Percentiles rank a stretch among this genome's conserved stretches.
These are phyloP conservation scores for Protaetia brevitarsis DNA, from an alignment of 1,140 invertebrate genomes.

Conservation along the genomic window DNA sequence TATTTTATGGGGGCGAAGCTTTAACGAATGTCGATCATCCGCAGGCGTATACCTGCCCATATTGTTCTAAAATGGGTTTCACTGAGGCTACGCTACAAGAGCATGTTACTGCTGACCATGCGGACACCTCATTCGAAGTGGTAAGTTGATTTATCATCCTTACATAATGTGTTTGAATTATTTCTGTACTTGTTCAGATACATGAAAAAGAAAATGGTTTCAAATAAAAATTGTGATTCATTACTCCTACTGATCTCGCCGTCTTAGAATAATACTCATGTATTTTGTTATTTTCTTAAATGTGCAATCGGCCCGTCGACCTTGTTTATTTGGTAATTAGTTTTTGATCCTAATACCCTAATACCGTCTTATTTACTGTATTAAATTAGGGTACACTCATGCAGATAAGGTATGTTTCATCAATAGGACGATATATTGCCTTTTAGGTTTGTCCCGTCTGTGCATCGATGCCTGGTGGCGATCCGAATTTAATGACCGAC, in stretches of 20 bases:
- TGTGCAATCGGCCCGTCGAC: too few species aligned
- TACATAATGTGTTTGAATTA: not conserved
- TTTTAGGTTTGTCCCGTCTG: slow-evolving; percentile 90
- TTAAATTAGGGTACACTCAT: too few species aligned
- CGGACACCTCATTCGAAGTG: slow-evolving; percentile 82
- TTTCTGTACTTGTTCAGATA: too few species aligned
- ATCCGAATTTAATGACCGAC: slow-evolving; percentile 96
- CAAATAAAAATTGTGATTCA: too few species aligned
- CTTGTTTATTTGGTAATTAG: too few species aligned
- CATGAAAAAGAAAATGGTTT: too few species aligned
- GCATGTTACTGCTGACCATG: slow-evolving; percentile 86
- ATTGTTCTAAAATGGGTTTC: slow-evolving; percentile 94
- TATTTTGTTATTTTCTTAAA: not conserved
- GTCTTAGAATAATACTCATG: too few species aligned
- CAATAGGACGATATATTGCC: too few species aligned
- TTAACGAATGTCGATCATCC: slow-evolving; percentile 82
- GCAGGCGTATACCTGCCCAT: slow-evolving; percentile 94
- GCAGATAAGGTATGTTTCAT: too few species aligned
- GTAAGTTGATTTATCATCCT: slow-evolving; percentile 54
- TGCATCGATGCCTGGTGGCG: slow-evolving; percentile 90
- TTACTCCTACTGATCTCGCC: too few species aligned
- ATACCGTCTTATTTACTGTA: too few species aligned
- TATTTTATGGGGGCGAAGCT: slow-evolving; percentile 93
- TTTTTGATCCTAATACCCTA: too few species aligned
- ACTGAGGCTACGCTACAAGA: slow-evolving; percentile 89